Percentiles rank a stretch among this genome's conserved stretches.
Evolutionary conservation across 2,797 vertebrate genomes (phyloP).

Genomic region (Myotis vivesi): DNA sequence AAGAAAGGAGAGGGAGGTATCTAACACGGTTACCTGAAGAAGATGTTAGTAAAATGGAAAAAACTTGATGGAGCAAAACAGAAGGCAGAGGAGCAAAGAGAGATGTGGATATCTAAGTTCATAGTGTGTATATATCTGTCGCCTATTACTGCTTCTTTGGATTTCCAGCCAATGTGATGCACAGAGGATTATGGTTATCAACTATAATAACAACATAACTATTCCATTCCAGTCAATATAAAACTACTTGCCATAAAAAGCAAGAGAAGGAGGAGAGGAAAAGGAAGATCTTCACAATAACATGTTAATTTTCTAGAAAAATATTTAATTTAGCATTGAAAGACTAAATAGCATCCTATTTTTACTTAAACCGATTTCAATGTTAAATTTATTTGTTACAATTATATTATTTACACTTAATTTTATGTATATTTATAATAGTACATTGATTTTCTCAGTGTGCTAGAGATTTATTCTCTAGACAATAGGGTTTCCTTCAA

Average conservation of each 20-base stretch:
- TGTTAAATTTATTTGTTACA: background rate
- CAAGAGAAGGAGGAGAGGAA: background rate
- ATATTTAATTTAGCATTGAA: background rate
- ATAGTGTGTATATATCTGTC: background rate
- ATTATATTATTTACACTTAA: background rate
- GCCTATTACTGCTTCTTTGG: background rate
- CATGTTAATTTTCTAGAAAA: background rate
- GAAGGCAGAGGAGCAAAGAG: background rate
- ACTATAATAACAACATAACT: background rate
- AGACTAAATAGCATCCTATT: background rate
- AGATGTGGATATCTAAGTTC: background rate
- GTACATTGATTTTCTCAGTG: background rate
- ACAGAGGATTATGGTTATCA: background rate
- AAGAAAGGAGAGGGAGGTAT: background rate
- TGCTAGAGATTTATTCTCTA: background rate
- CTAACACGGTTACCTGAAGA: background rate
- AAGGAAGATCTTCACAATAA: background rate
- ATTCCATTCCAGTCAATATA: background rate
- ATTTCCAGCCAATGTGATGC: background rate
- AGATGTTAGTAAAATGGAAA: background rate
- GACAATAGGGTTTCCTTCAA: background rate
- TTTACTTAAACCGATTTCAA: background rate
- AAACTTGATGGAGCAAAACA: background rate
- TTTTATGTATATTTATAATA: background rate
- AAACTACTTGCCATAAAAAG: background rate